phyloP scores from a whole-genome alignment of 2,888 invertebrate species.

The Leptarthrus brevirostris region DNA sequence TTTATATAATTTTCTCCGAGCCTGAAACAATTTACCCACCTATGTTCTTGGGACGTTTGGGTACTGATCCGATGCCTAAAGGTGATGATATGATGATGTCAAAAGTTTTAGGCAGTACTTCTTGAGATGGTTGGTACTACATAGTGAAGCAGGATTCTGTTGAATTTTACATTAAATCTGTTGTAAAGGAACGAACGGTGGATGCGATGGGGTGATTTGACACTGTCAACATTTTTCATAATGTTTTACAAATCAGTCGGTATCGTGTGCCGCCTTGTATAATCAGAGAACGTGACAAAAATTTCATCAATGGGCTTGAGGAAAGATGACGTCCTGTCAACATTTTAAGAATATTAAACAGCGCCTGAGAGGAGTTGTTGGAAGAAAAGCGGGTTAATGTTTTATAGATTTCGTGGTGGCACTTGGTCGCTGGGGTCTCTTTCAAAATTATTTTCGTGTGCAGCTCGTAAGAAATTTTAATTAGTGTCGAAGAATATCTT shows the following conservation, averaged over 20 bases:
- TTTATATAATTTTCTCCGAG: neutral
- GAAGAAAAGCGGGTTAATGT: neutral
- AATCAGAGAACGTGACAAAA: constrained; percentile 6
- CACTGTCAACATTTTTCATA: neutral
- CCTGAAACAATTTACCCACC: constrained; percentile 1
- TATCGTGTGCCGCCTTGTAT: neutral
- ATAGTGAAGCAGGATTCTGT: neutral
- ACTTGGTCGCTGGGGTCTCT: too few species aligned
- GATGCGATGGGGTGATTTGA: neutral
- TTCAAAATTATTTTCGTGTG: too few species aligned
- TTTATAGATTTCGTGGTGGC: neutral
- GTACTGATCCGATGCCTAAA: constrained; percentile 4
- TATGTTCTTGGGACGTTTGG: neutral
- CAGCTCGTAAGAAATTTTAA: too few species aligned
- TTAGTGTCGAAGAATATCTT: too few species aligned
- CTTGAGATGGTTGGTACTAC: neutral
- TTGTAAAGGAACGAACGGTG: constrained; percentile 13
- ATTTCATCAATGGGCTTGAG: neutral
- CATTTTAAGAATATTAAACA: constrained; percentile 1
- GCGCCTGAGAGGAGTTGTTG: neutral
- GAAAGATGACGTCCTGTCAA: neutral
- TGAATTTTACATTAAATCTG: constrained; percentile 27
- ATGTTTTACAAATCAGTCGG: constrained; percentile 24
- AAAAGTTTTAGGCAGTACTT: constrained; percentile 7
- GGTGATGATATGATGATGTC: constrained; percentile 33